Base-by-base conservation (phyloP, 2,888 invertebrate species). In the Chalcosyrphus nemorum region DNA sequence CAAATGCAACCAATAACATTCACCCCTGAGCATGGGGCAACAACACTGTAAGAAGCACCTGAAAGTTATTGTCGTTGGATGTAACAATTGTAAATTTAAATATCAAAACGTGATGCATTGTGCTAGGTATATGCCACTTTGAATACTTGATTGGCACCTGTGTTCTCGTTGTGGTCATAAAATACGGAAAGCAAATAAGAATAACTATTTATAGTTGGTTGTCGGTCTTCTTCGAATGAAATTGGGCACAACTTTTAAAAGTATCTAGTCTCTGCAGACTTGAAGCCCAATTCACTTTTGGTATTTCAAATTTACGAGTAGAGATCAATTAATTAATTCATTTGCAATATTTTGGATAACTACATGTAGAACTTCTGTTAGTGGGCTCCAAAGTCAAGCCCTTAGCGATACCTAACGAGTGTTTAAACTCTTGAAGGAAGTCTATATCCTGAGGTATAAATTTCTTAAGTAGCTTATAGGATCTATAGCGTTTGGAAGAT, bases 81-180 rank as follows among this genome's bases (percentile, higher is more conserved):
- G 81, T 77, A 81, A 81, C 76, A 71, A 77, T 66, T 77, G 57
- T 61, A 65, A 76, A 81, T 77, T 77, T 77, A 71, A 76, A 81
- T 81, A 81, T 65, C 71, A 77, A 65, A 81, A 77, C 77, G 57
- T 66, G 59, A 70, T 71, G 70, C 32, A 70, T 65, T 71, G 61
- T 47, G 47, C 54, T 32, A 70, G 13, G 27, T 68, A 35, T 52
- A 63, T 63, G 56, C 32, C 70, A 61, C 35, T 70, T 81, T 76
- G 56, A 81, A 76, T 70, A 19, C 50, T 76, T 81, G 35, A 76
- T 38, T 38, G 38, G 38, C 38, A 38, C 38, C 38, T 13, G 38
- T 38, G 38, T 38, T 13, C 38, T 13, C 1, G 2, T 4, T 13
- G 38, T 38, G 38, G 38, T 13, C 5, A 38, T 38, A 38, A 38